These are phyloP conservation scores for Sthenelais limicola DNA, from an alignment of 2,888 invertebrate genomes.

Conservation along the genomic window DNA sequence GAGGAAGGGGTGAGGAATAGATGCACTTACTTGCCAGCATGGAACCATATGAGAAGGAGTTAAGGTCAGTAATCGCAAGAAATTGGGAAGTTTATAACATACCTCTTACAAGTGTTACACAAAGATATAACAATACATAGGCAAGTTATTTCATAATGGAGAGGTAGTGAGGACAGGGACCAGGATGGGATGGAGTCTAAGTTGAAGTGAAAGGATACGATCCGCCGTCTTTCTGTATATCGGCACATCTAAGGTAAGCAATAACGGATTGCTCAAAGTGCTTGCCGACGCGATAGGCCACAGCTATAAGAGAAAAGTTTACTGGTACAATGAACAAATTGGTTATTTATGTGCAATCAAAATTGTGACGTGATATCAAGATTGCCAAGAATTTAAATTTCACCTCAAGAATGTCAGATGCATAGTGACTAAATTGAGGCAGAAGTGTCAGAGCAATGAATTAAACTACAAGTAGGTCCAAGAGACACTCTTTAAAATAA, in stretches of 20 bases:
- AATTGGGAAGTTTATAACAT: not conserved
- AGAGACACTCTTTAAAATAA: too few species aligned
- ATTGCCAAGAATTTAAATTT: not conserved
- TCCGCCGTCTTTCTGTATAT: conserved; percentile 87
- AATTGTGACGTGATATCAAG: not conserved
- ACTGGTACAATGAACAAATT: not conserved
- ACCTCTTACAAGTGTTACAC: not conserved
- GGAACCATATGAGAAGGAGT: conserved; percentile 81
- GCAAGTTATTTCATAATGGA: not conserved
- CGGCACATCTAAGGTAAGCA: conserved; percentile 88
- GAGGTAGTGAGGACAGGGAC: not conserved
- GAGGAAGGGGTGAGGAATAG: not conserved
- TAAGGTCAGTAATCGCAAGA: conserved; percentile 3
- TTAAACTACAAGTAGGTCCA: too few species aligned
- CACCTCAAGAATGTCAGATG: not conserved
- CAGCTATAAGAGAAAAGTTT: conserved; percentile 78
- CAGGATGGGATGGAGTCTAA: not conserved
- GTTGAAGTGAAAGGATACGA: conserved; percentile 77
- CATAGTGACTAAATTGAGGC: too few species aligned
- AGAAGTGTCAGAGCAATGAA: too few species aligned
- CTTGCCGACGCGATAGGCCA: conserved; percentile 90
- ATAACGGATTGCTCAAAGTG: conserved; percentile 86
- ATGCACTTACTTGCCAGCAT: conserved; percentile 86
- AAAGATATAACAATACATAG: not conserved
- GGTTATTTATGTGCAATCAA: not conserved